These are phyloP conservation scores for Trissolcus japonicus DNA, from an alignment of 2,888 invertebrate genomes.

Conservation along the genomic window DNA sequence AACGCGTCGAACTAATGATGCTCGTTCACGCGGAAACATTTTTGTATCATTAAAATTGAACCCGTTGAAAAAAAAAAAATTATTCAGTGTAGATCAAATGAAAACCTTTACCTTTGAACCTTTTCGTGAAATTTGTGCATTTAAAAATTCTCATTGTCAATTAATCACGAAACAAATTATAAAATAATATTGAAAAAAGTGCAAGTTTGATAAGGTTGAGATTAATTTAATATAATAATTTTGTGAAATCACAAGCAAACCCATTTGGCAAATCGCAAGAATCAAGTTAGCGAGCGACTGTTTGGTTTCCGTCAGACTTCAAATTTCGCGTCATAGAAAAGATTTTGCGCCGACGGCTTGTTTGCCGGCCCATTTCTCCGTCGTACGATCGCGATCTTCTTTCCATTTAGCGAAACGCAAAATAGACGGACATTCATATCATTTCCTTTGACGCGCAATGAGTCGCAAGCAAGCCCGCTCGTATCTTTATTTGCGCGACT, in stretches of 20 bases:
- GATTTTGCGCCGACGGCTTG: constrained; percentile 37
- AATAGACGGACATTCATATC: constrained; percentile 57
- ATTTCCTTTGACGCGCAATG: constrained; percentile 71
- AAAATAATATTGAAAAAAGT: too few relatives aligned
- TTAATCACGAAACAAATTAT: too few relatives aligned
- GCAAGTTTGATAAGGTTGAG: too few relatives aligned
- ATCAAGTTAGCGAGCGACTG: constrained; percentile 17
- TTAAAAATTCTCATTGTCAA: too few relatives aligned
- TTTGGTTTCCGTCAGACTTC: constrained; percentile 5
- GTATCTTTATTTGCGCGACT: constrained; percentile 74
- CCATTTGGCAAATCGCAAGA: constrained; percentile 10
- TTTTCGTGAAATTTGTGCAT: too few relatives aligned
- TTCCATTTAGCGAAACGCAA: constrained; percentile 41
- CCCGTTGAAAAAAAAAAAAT: neutral
- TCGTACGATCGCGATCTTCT: constrained; percentile 33
- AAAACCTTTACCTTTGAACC: too few relatives aligned
- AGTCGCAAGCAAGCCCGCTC: constrained; percentile 71
- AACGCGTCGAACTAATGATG: constrained; percentile 23
- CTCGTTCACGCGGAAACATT: neutral
- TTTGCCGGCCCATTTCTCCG: constrained; percentile 49
- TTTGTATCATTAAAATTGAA: neutral
- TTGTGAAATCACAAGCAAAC: neutral
- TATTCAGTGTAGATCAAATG: too few relatives aligned
- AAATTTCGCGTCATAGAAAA: constrained; percentile 1
- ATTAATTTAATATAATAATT: neutral